A percentile compares a stretch with the other conserved stretches of the same genome.
These are phyloP conservation scores for Eulithis testata DNA, from an alignment of 2,888 invertebrate genomes.

Conservation along the genomic window DNA sequence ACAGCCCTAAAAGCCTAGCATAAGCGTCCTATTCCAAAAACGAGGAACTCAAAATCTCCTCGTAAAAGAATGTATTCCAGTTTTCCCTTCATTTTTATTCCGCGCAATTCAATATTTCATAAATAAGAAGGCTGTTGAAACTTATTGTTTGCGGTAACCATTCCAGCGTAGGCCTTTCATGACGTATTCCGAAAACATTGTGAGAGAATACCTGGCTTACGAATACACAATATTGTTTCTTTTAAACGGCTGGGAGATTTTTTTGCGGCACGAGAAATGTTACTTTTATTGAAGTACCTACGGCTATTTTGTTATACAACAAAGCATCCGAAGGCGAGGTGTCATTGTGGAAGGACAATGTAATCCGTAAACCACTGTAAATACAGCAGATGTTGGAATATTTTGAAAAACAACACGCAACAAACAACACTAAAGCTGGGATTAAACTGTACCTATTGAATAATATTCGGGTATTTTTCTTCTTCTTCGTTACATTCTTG, in stretches of 20 bases:
- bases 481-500: too few relatives aligned
- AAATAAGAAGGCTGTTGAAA: slow-evolving; percentile 34
- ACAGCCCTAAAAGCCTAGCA: slow-evolving; percentile 16
- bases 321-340: not conserved
- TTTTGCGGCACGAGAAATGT: slow-evolving; percentile 1
- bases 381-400: not conserved
- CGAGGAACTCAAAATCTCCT: slow-evolving; percentile 30
- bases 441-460: too few relatives aligned
- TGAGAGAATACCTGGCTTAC: slow-evolving; percentile 24
- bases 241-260: slow-evolving; percentile 18
- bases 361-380: not conserved
- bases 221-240: slow-evolving; percentile 17
- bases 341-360: not conserved
- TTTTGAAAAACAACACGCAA: too few relatives aligned
- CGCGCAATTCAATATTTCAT: slow-evolving; percentile 36
- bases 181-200: slow-evolving; percentile 25
- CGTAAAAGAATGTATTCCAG: slow-evolving; percentile 24
- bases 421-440: too few relatives aligned
- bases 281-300: slow-evolving; percentile 11
- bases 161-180: slow-evolving; percentile 20
- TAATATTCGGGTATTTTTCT: too few relatives aligned
- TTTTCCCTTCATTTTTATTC: slow-evolving; percentile 30
- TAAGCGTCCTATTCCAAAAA: slow-evolving; percentile 30
- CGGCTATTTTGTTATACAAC: not conserved
- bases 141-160: slow-evolving; percentile 33